These are phyloP conservation scores for Cinclus mexicanus DNA, from an alignment of 2,113 vertebrate species.

Conservation along the genomic window DNA sequence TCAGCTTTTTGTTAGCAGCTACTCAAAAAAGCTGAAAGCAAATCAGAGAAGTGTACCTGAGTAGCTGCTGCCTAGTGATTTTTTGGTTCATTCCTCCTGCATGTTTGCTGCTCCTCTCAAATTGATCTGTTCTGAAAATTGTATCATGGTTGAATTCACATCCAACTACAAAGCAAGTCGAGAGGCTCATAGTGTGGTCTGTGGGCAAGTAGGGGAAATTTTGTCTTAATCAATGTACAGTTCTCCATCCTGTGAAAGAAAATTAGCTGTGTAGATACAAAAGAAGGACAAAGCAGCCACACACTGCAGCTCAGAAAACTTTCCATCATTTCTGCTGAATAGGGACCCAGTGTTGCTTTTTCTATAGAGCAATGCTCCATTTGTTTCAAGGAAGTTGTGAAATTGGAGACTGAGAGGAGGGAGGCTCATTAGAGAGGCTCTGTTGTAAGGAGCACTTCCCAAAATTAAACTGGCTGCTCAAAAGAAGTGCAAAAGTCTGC, in stretches of 20 bases:
- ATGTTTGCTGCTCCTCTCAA: conserved; percentile 9
- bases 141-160: conserved; percentile 61
- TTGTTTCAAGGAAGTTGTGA: conserved; percentile 64
- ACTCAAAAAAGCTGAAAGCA: neutral
- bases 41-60: neutral
- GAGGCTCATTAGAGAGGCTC: conserved; percentile 30
- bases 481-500: conserved; percentile 50
- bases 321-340: conserved; percentile 57
- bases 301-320: conserved; percentile 40
- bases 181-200: conserved; percentile 41
- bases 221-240: conserved; percentile 50
- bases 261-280: conserved; percentile 28
- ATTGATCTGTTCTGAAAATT: conserved; percentile 45
- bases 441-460: conserved; percentile 18
- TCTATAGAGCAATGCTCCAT: conserved; percentile 45
- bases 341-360: conserved; percentile 27
- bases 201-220: conserved; percentile 16
- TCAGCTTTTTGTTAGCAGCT: neutral
- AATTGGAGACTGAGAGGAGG: conserved; percentile 14
- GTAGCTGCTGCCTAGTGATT: neutral
- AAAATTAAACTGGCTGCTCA: conserved; percentile 21
- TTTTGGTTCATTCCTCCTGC: neutral
- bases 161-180: neutral
- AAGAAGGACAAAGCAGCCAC: conserved; percentile 47
- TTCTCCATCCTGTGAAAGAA: conserved; percentile 52